A percentile compares a stretch with the other conserved stretches of the same genome.
These are phyloP conservation scores for Psylliodes chrysocephalus DNA, from an alignment of 2,888 invertebrate genomes.

Conservation along the genomic window DNA sequence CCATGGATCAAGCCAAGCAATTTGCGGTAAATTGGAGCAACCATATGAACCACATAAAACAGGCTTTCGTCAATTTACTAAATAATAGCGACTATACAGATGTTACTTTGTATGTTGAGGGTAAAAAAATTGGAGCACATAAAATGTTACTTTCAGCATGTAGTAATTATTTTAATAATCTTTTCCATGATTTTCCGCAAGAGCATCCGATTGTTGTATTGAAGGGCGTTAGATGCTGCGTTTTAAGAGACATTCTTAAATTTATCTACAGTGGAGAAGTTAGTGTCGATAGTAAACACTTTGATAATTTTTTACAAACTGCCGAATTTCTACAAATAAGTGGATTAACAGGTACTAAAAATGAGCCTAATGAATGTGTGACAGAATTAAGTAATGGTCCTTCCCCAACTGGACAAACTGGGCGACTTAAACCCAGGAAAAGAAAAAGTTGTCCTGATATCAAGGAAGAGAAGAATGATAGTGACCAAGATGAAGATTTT, in stretches of 20 bases:
- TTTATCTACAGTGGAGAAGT: slow-evolving; percentile 79
- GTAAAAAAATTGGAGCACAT: slow-evolving; percentile 84
- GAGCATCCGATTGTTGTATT: slow-evolving; percentile 76
- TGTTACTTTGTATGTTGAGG: slow-evolving; percentile 87
- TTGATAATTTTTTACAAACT: slow-evolving; percentile 72
- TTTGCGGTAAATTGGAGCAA: slow-evolving; percentile 90
- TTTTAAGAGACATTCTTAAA: slow-evolving; percentile 72
- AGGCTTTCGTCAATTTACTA: slow-evolving; percentile 80
- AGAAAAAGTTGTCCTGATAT: slow-evolving; percentile 17
- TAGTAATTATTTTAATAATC: slow-evolving; percentile 76
- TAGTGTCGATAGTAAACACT: slow-evolving; percentile 72
- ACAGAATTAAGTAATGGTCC: slow-evolving; percentile 9
- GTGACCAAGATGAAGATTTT: slow-evolving; percentile 26
- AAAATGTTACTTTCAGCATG: slow-evolving; percentile 87
- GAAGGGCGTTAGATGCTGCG: slow-evolving; percentile 73
- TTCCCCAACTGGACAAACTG: slow-evolving; percentile 18
- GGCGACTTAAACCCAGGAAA: slow-evolving; percentile 15
- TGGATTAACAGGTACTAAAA: slow-evolving; percentile 65
- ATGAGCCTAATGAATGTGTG: slow-evolving; percentile 11
- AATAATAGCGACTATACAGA: slow-evolving; percentile 79
- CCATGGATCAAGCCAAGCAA: slow-evolving; percentile 63
- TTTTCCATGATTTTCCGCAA: slow-evolving; percentile 72
- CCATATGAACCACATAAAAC: slow-evolving; percentile 82
- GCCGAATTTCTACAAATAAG: slow-evolving; percentile 74
- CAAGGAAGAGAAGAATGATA: slow-evolving; percentile 7